Base-by-base conservation (phyloP, 2,797 vertebrate genomes). In the Halcyon chelicuti region DNA sequence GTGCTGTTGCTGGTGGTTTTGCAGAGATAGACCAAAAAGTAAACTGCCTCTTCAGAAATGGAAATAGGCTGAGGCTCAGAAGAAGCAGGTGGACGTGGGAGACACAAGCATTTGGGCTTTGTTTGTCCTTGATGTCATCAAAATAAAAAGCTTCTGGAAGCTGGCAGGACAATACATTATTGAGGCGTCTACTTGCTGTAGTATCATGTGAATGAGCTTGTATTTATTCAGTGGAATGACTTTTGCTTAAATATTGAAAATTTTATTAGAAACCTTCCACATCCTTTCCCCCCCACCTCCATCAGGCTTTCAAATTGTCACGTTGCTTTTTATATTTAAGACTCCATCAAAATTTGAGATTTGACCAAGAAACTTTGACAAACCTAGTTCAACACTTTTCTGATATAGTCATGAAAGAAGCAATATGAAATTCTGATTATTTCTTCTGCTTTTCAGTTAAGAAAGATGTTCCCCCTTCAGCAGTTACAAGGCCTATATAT, bases 391-490 rank as follows among this genome's bases (percentile, higher is more conserved):
- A n/a, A 13, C 51, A 22, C 13, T 75, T 70, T 80, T 89, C 14
- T 8, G 18, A 10, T 47, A 14, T 3, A 67, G 31, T n/a, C 1
- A 20, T 46, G 10, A 86, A 89, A 72, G 37, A 47, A 85, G 44
- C 29, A 33, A 6, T 65, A 19, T 79, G 54, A 88, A 52, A 61
- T 62, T 49, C 58, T 83, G 63, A 55, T 79, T 9, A 87, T 83
- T 92, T 82, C 78, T 88, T 91, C 12, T 91, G 16, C 49, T 94
- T 97, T 96, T 93, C 97, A 99, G 99, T 98, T 96, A 99, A 98
- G 97, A 99, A 99, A 95, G 99, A 99, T 95, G 90, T 99, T 94
- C 99, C 99, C 46, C 98, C 98, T 23, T 99, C 98, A 72, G 99
- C 99, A 12, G 98, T 99, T 86, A 99, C 98, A n/a, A 98, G 98